phyloP scores from a whole-genome alignment of 2,888 invertebrate genomes.

The Lepidocyrtinus sp. region DNA sequence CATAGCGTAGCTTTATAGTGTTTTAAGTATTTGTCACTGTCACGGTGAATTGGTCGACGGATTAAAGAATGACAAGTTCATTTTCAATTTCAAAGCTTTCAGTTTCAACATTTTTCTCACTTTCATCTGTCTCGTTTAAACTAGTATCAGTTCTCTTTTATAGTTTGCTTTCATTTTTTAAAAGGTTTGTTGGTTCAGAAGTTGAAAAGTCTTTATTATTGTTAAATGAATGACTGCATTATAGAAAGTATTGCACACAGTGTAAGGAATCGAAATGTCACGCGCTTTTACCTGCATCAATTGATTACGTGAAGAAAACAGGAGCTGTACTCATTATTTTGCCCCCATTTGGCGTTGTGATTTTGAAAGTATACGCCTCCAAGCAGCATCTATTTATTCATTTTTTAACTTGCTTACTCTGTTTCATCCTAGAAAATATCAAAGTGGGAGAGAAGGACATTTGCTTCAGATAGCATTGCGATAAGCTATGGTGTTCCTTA shows the following conservation, averaged over 20 bases:
- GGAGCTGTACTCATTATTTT: not conserved
- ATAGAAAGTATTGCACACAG: too few species aligned
- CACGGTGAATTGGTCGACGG: not conserved
- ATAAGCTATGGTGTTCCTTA: not conserved
- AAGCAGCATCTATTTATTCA: not conserved
- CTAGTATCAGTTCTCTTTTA: too few species aligned
- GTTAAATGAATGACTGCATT: too few species aligned
- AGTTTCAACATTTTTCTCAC: not conserved
- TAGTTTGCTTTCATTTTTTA: too few species aligned
- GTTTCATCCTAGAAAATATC: conserved; percentile 7
- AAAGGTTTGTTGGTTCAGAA: too few species aligned
- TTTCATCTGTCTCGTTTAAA: too few species aligned
- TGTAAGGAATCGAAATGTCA: too few species aligned
- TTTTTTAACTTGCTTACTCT: not conserved
- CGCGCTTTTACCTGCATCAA: too few species aligned
- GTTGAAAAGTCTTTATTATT: too few species aligned
- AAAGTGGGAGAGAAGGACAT: conserved; percentile 10
- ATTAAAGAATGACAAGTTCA: not conserved
- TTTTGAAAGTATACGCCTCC: not conserved
- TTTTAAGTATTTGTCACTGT: conserved; percentile 9
- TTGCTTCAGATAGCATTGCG: too few species aligned
- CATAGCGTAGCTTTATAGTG: too few species aligned
- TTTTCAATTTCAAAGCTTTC: not conserved
- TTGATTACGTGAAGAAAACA: too few species aligned
- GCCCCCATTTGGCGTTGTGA: not conserved